These are phyloP conservation scores for Ciconia nigra DNA, from an alignment of 2,797 vertebrate genomes.

Conservation along the genomic window DNA sequence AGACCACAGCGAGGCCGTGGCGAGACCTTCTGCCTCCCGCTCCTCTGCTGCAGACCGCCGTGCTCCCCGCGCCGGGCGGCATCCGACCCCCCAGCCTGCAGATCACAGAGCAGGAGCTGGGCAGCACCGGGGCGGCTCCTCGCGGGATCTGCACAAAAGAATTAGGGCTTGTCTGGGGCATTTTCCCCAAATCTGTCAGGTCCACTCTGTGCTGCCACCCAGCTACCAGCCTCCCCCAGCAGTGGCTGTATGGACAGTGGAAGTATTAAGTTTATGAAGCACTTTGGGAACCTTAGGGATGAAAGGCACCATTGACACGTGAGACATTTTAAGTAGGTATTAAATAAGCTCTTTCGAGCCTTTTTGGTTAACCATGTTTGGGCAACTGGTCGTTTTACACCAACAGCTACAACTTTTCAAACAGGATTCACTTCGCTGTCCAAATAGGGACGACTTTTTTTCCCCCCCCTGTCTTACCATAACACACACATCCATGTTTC, in stretches of 20 bases:
- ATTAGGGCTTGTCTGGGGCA: background rate
- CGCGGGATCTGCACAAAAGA: background rate
- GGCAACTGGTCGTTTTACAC: slow-evolving; percentile 11
- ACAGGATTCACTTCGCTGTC: background rate
- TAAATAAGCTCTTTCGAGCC: slow-evolving; percentile 1
- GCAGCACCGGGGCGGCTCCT: background rate
- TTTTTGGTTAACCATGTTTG: slow-evolving; percentile 48
- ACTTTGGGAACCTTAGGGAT: background rate
- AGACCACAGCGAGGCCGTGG: background rate
- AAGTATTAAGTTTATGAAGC: background rate
- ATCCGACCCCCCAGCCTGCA: background rate
- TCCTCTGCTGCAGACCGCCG: background rate
- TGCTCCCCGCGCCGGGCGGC: background rate
- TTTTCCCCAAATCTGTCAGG: background rate
- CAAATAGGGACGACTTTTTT: background rate
- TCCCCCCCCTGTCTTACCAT: background rate
- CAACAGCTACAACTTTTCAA: background rate
- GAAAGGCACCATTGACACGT: slow-evolving; percentile 20
- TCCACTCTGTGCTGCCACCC: background rate
- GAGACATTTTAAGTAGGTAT: background rate
- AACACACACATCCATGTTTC: background rate
- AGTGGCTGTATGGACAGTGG: background rate
- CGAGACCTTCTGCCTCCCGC: background rate
- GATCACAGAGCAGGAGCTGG: background rate
- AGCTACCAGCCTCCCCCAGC: background rate